These are phyloP conservation scores for Scaptomyza caliginosa DNA, from an alignment of 2,888 invertebrate genomes.

Conservation along the genomic window DNA sequence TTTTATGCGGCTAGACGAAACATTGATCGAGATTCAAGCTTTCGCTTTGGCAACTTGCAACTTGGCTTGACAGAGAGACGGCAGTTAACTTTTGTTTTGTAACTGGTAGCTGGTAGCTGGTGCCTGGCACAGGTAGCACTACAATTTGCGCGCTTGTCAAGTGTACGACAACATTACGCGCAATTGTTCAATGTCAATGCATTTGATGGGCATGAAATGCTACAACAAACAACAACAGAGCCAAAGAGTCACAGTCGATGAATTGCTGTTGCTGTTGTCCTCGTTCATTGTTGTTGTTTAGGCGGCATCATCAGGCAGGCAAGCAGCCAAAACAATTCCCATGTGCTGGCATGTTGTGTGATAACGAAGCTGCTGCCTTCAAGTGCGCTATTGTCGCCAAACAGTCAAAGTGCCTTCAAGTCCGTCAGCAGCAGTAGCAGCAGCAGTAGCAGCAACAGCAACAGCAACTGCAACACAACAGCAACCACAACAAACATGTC, in stretches of 20 bases:
- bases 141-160: conserved; percentile 80
- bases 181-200: conserved; percentile 80
- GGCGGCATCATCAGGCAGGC: conserved; percentile 41
- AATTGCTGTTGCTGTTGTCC: conserved; percentile 42
- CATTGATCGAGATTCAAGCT: conserved; percentile 67
- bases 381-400: conserved; percentile 61
- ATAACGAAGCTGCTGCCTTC: conserved; percentile 66
- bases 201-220: conserved; percentile 80
- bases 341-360: conserved; percentile 77
- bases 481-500: conserved; percentile 6
- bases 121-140: conserved; percentile 62
- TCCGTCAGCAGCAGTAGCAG: conserved; percentile 10
- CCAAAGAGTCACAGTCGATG: conserved; percentile 22
- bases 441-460: conserved; percentile 3
- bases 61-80: conserved; percentile 10
- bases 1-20: conserved; percentile 63
- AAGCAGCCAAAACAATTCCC: conserved; percentile 66
- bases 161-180: conserved; percentile 80
- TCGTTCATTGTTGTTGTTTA: conserved; percentile 65
- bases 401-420: conserved; percentile 12
- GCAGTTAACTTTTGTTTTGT: conserved; percentile 10
- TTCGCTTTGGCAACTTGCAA: conserved; percentile 51
- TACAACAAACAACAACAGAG: conserved; percentile 24
- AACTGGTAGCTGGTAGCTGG: conserved; percentile 11
- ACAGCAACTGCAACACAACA: neutral